Base-by-base conservation (phyloP, 1,140 invertebrate genomes). In the Pectinophora gossypiella region DNA sequence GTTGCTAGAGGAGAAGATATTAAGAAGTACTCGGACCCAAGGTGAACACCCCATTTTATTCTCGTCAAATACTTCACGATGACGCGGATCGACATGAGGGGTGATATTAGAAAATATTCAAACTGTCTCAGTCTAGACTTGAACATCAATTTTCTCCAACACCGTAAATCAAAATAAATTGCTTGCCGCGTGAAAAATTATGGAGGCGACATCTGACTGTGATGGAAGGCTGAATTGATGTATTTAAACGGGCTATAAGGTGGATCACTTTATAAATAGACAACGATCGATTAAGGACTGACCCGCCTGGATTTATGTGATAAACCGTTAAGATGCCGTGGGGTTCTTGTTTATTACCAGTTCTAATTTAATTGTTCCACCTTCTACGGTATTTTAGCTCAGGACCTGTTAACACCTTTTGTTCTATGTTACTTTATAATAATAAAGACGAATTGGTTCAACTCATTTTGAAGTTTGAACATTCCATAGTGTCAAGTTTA, bases 251-350 rank as follows among this genome's bases (percentile, higher is more conserved):
- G 36, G n/a, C 23, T 5, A 27, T 27, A 27, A n/a, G n/a, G n/a
- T n/a, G n/a, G n/a, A n/a, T n/a, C n/a, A n/a, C 22, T 45, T 38
- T 52, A 58, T 53, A 53, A 53, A 53, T 58, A 58, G 45, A 54
- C 45, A 64, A 40, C 6, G 54, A 71, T 46, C 36, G 35, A 54
- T 54, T 27, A 40, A 40, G 36, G 16, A 40, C 13, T 40, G 36
- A 15, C 3, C 36, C 36, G 36, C 13, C 13, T 10, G 36, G 36
- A 40, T 40, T 40, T 16, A 40, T 40, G 36, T 15, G 36, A 40
- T 40, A 18, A 40, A 40, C 36, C 36, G 36, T 40, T 15, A 2
- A 40, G 3, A 40, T 40, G 36, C 36, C 36, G 13, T 7, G 16
- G 5, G 10, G 10, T 15, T 40, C 10, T 40, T 40, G 36, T 40